These are phyloP conservation scores for Palythoa grandis DNA, from an alignment of 92 coral and sea anemone species.

Conservation along the genomic window DNA sequence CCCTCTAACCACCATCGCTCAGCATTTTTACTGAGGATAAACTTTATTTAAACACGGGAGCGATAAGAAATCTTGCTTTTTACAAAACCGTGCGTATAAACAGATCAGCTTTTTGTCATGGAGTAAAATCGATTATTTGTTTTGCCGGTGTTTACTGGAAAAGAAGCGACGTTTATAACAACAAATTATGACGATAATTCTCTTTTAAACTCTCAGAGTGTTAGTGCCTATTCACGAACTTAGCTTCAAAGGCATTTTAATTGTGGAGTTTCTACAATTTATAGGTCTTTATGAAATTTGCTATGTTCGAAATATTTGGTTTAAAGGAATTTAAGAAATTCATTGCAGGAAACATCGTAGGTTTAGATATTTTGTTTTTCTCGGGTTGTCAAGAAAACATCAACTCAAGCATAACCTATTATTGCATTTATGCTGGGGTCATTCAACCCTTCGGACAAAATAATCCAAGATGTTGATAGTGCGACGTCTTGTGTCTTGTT, in stretches of 20 bases:
- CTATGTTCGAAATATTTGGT: neutral
- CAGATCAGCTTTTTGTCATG: too few relatives aligned
- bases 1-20: too few relatives aligned
- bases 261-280: neutral
- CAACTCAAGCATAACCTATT: neutral
- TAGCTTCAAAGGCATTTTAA: neutral
- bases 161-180: too few relatives aligned
- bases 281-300: neutral
- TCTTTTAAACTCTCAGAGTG: too few relatives aligned
- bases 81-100: too few relatives aligned
- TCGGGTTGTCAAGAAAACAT: neutral
- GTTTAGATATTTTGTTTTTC: neutral
- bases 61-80: too few relatives aligned
- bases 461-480: neutral
- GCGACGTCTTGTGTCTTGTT: neutral
- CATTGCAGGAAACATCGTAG: neutral
- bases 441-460: neutral
- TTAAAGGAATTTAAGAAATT: neutral
- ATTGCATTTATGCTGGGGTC: neutral
- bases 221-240: too few relatives aligned
- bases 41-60: too few relatives aligned
- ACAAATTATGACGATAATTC: too few relatives aligned
- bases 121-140: too few relatives aligned
- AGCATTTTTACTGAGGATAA: too few relatives aligned
- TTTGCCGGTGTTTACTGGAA: too few relatives aligned